Base-by-base conservation (phyloP, 1,140 invertebrate species). In the Plectrocnemia conspersa region DNA sequence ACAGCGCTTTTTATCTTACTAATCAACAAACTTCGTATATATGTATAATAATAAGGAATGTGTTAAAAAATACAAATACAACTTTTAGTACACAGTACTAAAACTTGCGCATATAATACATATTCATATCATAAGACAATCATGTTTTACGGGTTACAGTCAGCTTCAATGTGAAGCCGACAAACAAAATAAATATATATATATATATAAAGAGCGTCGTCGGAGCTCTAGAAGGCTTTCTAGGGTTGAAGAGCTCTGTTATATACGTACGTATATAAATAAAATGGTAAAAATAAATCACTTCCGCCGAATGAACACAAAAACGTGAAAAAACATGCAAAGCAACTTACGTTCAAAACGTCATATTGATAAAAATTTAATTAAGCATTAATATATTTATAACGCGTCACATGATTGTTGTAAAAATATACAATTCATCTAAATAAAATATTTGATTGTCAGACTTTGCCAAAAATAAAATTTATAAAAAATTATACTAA, bases 81-180 rank as follows among this genome's bases (percentile, higher is more conserved):
- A 61, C 52, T 45, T 54, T 56, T 56, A 56, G 60, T 62, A 62
- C 60, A 62, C 53, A 54, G 60, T 62, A 62, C 60, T 54, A 62
- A 62, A 62, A 56, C 53, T 55, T 53, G 57, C 56, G 60, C 56
- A 62, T 62, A 56, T 59, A 59, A 62, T 61, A 61, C 57, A 62
- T 32, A 33, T 40, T n/a, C n/a, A 49, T 58, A 47, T 52, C 52
- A 61, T 58, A 55, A 54, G 56, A 56, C 52, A 55, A 45, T 54
- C 41, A 41, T 52, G 35, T 54, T 52, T 45, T 49, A 32, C 46
- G 19, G 47, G 11, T 58, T 23, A 47, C 33, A 24, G 24, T 42
- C 48, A 54, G 54, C 56, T 62, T 62, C 60, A 62, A 62, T 62
- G 60, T 62, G 60, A 62, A 33, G 49, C 49, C 49, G 45, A 56